Percentiles rank a stretch among this genome's conserved stretches.
phyloP scores from a whole-genome alignment of 2,797 vertebrate genomes.

The Sitta carolinensis region DNA sequence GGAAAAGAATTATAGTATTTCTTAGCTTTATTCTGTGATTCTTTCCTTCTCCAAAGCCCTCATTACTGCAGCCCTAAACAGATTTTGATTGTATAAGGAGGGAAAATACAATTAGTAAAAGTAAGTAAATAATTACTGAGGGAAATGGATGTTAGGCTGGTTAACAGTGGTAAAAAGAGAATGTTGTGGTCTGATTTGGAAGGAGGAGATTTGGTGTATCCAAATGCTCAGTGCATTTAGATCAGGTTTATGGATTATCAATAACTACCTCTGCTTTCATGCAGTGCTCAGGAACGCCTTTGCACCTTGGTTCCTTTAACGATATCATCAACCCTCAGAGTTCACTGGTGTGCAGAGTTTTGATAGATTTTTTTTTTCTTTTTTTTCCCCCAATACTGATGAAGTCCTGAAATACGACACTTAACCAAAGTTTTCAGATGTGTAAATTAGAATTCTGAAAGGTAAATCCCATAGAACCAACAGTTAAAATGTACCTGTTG shows the following conservation, averaged over 20 bases:
- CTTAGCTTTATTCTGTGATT: not conserved
- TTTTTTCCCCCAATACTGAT: not conserved
- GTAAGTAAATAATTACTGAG: not conserved
- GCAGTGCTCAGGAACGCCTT: not conserved
- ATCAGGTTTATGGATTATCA: not conserved
- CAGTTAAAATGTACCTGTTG: not conserved
- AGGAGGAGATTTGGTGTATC: not conserved
- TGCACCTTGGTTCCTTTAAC: not conserved
- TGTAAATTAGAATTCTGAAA: not conserved
- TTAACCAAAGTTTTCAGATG: not conserved
- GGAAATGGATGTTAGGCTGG: not conserved
- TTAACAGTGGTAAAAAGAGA: not conserved
- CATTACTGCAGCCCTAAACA: not conserved
- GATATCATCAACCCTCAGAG: not conserved
- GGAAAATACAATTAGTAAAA: not conserved
- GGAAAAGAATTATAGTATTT: not conserved
- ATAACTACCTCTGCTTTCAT: not conserved
- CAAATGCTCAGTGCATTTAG: not conserved
- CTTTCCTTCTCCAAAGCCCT: not conserved
- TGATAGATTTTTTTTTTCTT: not conserved
- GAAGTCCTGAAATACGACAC: not conserved
- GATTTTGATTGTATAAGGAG: not conserved
- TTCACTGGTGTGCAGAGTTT: not conserved
- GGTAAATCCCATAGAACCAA: not conserved
- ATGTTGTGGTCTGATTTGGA: not conserved